These are phyloP conservation scores for Drosophila yakuba DNA, from an alignment of 1,140 invertebrate species.

Conservation along the genomic window DNA sequence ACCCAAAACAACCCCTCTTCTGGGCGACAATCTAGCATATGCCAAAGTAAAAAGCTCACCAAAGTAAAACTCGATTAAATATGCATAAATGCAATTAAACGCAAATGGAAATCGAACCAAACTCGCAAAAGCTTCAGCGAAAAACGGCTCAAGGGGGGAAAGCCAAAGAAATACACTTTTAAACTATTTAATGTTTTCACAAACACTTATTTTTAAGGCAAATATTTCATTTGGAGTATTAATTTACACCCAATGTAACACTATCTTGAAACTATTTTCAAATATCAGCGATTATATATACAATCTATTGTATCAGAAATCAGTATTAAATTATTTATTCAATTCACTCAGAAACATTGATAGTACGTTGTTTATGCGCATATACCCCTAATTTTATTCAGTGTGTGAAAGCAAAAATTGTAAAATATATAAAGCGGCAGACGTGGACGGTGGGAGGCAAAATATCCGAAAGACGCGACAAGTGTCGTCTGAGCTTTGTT, in stretches of 20 bases:
- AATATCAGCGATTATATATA: too few relatives aligned
- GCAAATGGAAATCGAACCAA: constrained; percentile 60
- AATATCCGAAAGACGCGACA: constrained; percentile 52
- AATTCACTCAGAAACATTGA: neutral
- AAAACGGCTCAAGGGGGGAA: constrained; percentile 7
- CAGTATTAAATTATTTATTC: neutral
- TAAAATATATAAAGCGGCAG: constrained; percentile 43
- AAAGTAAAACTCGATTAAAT: constrained; percentile 63
- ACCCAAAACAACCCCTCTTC: neutral
- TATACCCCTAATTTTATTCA: neutral
- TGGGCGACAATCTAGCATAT: constrained; percentile 26
- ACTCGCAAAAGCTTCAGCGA: constrained; percentile 42
- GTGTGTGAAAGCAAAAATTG: constrained; percentile 20
- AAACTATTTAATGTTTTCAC: too few relatives aligned
- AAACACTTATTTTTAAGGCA: too few relatives aligned
- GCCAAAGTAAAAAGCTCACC: constrained; percentile 50
- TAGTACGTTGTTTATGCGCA: too few relatives aligned
- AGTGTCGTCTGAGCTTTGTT: constrained; percentile 58
- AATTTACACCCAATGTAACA: too few relatives aligned
- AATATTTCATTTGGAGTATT: too few relatives aligned
- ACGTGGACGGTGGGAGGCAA: constrained; percentile 8
- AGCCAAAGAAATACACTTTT: constrained; percentile 2
- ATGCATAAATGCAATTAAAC: constrained; percentile 60
- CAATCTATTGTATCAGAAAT: too few relatives aligned
- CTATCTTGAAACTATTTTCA: too few relatives aligned